Conservation (phyloP, 2,888 invertebrate species). For the Habroteleia sp. region DNA sequence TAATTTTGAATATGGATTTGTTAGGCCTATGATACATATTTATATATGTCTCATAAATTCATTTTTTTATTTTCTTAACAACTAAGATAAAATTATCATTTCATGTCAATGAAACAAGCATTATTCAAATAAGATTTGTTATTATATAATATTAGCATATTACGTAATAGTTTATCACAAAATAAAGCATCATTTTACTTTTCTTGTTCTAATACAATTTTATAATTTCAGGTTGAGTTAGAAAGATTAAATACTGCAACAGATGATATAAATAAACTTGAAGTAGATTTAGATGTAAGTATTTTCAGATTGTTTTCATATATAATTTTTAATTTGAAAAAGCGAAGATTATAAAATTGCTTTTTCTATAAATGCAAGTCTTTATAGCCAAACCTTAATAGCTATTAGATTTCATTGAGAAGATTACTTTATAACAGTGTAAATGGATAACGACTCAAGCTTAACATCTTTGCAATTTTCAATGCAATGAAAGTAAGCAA, state of each 20-base stretch:
- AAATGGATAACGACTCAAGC: constrained; percentile 73
- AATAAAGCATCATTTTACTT: too few species aligned
- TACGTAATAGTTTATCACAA: too few species aligned
- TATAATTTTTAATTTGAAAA: constrained; percentile 31
- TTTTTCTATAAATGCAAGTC: constrained; percentile 51
- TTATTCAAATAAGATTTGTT: too few species aligned
- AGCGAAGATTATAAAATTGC: constrained; percentile 60
- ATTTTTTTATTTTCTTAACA: too few species aligned
- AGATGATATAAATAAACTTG: constrained; percentile 94
- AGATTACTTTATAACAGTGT: constrained; percentile 69
- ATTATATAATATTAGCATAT: too few species aligned
- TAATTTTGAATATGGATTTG: too few species aligned
- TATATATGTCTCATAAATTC: too few species aligned
- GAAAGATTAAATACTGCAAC: constrained; percentile 95
- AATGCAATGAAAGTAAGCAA: constrained; percentile 57
- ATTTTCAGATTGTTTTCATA: constrained; percentile 21
- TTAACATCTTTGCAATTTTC: constrained; percentile 61
- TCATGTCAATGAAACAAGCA: too few species aligned
- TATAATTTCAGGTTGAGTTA: constrained; percentile 86
- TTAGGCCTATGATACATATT: too few species aligned
- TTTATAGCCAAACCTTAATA: constrained; percentile 63
- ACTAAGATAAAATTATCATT: too few species aligned
- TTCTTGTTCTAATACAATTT: constrained; percentile 38
- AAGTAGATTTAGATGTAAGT: constrained; percentile 92
- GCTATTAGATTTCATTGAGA: constrained; percentile 72